Base-by-base conservation (phyloP, 2,888 invertebrate species). In the Epinotia bilunana region DNA sequence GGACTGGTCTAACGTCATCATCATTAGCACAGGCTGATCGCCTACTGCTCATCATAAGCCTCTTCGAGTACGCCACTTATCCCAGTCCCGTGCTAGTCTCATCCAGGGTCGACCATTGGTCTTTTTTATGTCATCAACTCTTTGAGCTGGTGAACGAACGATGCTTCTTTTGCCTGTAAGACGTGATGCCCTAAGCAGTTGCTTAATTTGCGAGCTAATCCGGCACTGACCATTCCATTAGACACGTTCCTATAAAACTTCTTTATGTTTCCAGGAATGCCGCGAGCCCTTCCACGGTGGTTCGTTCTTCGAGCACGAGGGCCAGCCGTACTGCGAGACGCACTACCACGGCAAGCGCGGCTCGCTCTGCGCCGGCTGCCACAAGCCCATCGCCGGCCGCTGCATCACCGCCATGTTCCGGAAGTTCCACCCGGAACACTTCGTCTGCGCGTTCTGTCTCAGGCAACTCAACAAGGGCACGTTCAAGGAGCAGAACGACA, bases 391-490 rank as follows among this genome's bases (percentile, higher is more conserved):
- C 84, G 98, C 98, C 70, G 98, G 98, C 74, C 97, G 99, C 55
- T 99, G 99, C 93, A 99, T 99, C 89, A 99, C 99, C 0, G 99
- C 99, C 79, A 99, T 99, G 99, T 99, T 98, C 94, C 95, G 98
- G 82, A 99, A 99, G 94, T 99, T 99, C 95, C 99, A 99, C 92
- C 99, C 99, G 0, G 99, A 99, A 89, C 99, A 99, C 94, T 99
- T 99, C 89, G 99, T 99, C 9, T 99, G 99, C 94, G 99, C 99
- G n/a, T 99, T 99, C 95, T 99, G 99, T 87, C 95, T 99, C 78
- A 97, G 99, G 86, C 99, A 99, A 89, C 95, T 99, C 81, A 99
- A 99, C 93, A 99, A 99, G 90, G 99, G 99, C 84, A 99, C 99
- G 0, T 99, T 99, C 93, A 99, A 99, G 90, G 99, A 99, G 90